phyloP scores from a whole-genome alignment of 2,888 invertebrate genomes.

The Amaurobius ferox region DNA sequence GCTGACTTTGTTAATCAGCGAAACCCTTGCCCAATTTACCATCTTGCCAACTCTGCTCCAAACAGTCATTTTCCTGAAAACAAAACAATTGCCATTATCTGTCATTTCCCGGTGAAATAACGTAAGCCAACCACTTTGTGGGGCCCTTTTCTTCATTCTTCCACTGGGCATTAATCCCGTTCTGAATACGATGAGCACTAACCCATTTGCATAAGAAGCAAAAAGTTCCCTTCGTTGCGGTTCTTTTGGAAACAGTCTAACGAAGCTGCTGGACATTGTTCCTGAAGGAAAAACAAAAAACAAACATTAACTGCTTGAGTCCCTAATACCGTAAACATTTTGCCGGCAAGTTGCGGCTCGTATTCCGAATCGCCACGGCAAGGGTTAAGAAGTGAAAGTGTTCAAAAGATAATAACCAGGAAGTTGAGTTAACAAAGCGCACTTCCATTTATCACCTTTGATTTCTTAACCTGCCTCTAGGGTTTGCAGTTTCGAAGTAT shows the following conservation, averaged over 20 bases:
- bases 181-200: slow-evolving; percentile 24
- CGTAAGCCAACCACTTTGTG: not conserved
- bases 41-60: not conserved
- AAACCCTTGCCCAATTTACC: too few relatives aligned
- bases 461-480: slow-evolving; percentile 49
- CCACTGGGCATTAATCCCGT: slow-evolving; percentile 27
- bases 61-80: not conserved
- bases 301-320: not conserved
- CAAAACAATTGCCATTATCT: not conserved
- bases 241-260: not conserved
- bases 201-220: slow-evolving; percentile 48
- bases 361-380: slow-evolving; percentile 31
- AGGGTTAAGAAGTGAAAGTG: slow-evolving; percentile 27
- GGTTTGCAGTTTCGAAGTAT: slow-evolving; percentile 7
- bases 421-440: slow-evolving; percentile 50
- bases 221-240: not conserved
- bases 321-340: slow-evolving; percentile 25
- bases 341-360: slow-evolving; percentile 23
- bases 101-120: not conserved
- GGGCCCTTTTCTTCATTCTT: not conserved
- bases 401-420: slow-evolving; percentile 56
- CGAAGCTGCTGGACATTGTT: not conserved
- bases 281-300: not conserved
- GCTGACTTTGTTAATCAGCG: too few relatives aligned
- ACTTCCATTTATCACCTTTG: slow-evolving; percentile 63